Base-by-base conservation (phyloP, 2,888 invertebrate genomes). In the Branchipolynoe longqiensis region DNA sequence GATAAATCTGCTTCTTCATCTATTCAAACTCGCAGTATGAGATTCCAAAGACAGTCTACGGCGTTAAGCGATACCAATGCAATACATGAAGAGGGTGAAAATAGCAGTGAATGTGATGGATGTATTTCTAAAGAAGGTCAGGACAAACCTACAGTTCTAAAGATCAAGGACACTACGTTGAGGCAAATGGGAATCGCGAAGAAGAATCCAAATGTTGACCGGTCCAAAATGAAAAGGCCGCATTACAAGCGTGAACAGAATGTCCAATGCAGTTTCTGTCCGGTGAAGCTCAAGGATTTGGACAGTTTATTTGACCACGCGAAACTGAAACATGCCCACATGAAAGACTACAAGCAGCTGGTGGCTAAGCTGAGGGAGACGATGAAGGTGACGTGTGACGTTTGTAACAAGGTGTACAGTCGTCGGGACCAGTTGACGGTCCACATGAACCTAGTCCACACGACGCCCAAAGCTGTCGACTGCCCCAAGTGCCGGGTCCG, bases 241-340 rank as follows among this genome's bases (percentile, higher is more conserved):
- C 40, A 64, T 38, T 83, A 83, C 36, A 83, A 64, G 38, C 59
- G 83, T 18, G 83, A 83, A 40, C 83, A 38, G n/a, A 83, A 83
- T 38, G 64, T 83, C 6, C 41, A 33, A 12, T 83, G 83, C 36
- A 1, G 12, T 0, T 64, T 83, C 38, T 83, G 83, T 62, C 59
- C 38, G 18, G 40, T n/a, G 0, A 59, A 58, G n/a, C 48, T 83
- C 3, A 83, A 83, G 31, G 64, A 83, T 38, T 18, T 18, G 38
- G 83, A 59, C 25, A 83, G 62, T 62, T n/a, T 83, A 38, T 83
- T 62, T 25, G 83, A 83, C 25, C 83, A 83, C 40, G 64, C 58
- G 14, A 62, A 40, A 48, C 14, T 62, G 12, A 83, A 62, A 48
- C 83, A 83, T 31, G 1, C 40, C 36, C 59, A 83, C 2, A 28